Conservation (phyloP, 2,113 vertebrate genomes). For the Syrrhaptes paradoxus region DNA sequence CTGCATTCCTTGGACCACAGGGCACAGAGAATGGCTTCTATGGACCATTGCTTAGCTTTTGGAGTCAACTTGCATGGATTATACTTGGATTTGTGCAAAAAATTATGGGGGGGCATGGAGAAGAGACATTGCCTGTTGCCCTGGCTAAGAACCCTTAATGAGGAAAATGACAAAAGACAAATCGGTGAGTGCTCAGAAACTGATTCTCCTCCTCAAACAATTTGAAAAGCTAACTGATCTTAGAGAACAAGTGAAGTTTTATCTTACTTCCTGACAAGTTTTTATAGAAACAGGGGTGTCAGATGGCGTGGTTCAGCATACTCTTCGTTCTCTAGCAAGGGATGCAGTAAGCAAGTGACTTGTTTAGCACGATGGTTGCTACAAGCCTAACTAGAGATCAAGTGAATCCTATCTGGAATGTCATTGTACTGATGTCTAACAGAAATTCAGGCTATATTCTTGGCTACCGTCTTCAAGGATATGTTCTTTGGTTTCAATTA, state of each 20-base stretch:
- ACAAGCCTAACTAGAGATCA: accelerated
- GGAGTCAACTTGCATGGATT: background rate
- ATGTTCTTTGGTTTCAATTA: background rate
- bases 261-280: background rate
- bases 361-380: background rate
- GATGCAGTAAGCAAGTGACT: background rate
- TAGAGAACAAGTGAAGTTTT: background rate
- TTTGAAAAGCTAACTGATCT: background rate
- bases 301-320: background rate
- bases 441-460: background rate
- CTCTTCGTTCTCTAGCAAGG: background rate
- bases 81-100: background rate
- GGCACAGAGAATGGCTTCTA: background rate
- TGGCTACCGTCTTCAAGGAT: background rate
- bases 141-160: background rate
- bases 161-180: background rate
- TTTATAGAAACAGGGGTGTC: background rate
- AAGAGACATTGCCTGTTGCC: background rate
- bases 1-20: background rate
- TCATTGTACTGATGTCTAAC: background rate
- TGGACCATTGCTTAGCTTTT: background rate
- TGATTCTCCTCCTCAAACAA: background rate
- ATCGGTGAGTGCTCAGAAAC: background rate
- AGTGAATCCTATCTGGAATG: background rate
- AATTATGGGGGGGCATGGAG: background rate